phyloP scores from a whole-genome alignment of 2,888 invertebrate species.

The Drosophila bunnanda region DNA sequence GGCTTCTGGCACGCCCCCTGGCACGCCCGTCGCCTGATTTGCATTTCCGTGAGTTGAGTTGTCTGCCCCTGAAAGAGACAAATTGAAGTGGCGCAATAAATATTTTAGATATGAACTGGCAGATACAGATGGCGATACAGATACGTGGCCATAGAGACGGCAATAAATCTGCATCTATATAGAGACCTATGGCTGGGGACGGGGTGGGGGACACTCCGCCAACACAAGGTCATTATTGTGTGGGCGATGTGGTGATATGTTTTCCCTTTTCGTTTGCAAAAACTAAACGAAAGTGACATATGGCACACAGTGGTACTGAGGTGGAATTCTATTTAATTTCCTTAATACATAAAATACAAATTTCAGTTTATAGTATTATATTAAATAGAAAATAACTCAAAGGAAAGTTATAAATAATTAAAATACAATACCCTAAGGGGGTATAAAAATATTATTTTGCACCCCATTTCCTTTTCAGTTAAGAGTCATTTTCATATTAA shows the following conservation, averaged over 20 bases:
- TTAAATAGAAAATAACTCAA: too few relatives aligned
- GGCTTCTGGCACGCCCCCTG: slow-evolving; percentile 26
- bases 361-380: too few relatives aligned
- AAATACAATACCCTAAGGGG: too few relatives aligned
- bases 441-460: background rate
- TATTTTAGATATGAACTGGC: slow-evolving; percentile 35
- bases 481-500: background rate
- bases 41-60: slow-evolving; percentile 38
- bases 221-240: background rate
- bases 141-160: slow-evolving; percentile 13
- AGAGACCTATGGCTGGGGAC: background rate
- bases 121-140: slow-evolving; percentile 31
- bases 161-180: slow-evolving; percentile 27
- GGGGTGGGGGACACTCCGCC: too few relatives aligned
- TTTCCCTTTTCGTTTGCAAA: background rate
- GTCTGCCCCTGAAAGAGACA: slow-evolving; percentile 32
- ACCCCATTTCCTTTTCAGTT: too few relatives aligned
- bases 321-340: background rate
- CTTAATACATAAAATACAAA: background rate
- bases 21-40: slow-evolving; percentile 43
- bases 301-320: background rate
- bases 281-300: background rate
- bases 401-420: too few relatives aligned
- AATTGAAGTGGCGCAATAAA: slow-evolving; percentile 39
- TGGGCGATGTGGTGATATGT: background rate